Evolutionary conservation across 2,113 vertebrate genomes (phyloP), one percentile per base, ranked within the genome.

Genomic region (Ibidorhyncha struthersii): DNA sequence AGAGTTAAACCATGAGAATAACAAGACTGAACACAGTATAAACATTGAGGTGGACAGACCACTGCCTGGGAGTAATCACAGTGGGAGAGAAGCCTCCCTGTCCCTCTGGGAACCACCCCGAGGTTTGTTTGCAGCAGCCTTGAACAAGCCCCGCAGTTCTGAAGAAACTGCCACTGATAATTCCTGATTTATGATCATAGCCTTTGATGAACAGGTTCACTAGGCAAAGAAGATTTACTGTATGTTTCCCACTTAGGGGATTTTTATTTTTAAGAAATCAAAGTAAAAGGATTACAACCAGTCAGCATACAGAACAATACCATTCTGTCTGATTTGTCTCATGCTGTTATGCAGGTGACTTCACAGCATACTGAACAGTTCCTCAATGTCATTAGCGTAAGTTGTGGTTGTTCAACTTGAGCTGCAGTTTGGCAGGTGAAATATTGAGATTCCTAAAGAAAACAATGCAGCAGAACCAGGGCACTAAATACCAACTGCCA

Each of bases 241-340:
- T 12, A 29, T 25, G 29, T n/a, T 81, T 86, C 74, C 53, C 56
- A 16, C 58, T 71, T 52, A 79, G 36, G 29, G 20, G 56, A 38
- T 89, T 83, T 27, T 40, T 32, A 34, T 25, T 82, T 66, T 78
- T 45, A 85, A 62, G 45, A 92, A 93, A 73, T 58, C 36, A 84
- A 91, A 96, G 77, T 66, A 89, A 84, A 89, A 93, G 47, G 50
- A 66, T 92, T 89, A 71, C 63, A 63, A 61, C 82, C 72, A 80
- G 74, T 38, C 76, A 72, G 76, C 45, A 53, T 5, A 61, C 27
- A 74, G 69, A 84, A 79, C 22, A 94, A 55, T 14, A 45, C 20
- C 11, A 14, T 66, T 43, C 58, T 59, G 8, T 36, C 52, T 96
- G 38, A 9, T 91, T 87, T 87, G 66, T 52, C 38, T 84, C 61